A percentile compares a stretch with the other conserved stretches of the same genome.
phyloP scores from a whole-genome alignment of 2,888 invertebrate species.

The Leptinotarsa peninsularis region DNA sequence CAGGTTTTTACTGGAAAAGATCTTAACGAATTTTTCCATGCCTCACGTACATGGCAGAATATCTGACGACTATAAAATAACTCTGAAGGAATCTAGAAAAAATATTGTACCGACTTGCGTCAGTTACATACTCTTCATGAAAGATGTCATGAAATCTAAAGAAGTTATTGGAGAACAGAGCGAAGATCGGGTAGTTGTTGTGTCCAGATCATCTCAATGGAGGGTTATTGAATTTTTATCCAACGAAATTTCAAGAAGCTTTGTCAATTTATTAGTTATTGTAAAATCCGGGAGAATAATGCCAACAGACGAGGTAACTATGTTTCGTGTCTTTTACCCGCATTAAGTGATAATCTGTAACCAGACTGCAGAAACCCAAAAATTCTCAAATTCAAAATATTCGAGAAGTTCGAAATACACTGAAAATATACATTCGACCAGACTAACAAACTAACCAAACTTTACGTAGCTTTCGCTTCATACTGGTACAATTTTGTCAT shows the following conservation, averaged over 20 bases:
- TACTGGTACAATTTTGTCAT: too few species aligned
- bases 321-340: not conserved
- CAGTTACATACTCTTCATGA: conserved; percentile 76
- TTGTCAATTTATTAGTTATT: conserved; percentile 78
- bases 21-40: conserved; percentile 71
- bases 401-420: too few species aligned
- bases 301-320: conserved; percentile 8
- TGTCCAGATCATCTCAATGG: conserved; percentile 81
- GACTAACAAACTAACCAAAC: too few species aligned
- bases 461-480: too few species aligned
- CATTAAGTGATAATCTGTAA: too few species aligned
- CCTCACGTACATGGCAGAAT: conserved; percentile 75
- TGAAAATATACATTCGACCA: too few species aligned
- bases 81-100: conserved; percentile 18
- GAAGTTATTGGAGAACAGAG: conserved; percentile 74
- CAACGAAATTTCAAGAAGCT: conserved; percentile 72
- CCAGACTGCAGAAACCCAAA: too few species aligned
- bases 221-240: conserved; percentile 78
- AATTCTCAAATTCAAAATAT: too few species aligned
- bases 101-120: conserved; percentile 67
- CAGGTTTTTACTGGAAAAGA: conserved; percentile 70
- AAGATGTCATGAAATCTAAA: conserved; percentile 72
- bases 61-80: conserved; percentile 66
- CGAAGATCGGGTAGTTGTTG: conserved; percentile 74
- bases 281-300: conserved; percentile 68